phyloP scores from a whole-genome alignment of 2,113 vertebrate genomes.

The Thalassarche chlororhynchos region DNA sequence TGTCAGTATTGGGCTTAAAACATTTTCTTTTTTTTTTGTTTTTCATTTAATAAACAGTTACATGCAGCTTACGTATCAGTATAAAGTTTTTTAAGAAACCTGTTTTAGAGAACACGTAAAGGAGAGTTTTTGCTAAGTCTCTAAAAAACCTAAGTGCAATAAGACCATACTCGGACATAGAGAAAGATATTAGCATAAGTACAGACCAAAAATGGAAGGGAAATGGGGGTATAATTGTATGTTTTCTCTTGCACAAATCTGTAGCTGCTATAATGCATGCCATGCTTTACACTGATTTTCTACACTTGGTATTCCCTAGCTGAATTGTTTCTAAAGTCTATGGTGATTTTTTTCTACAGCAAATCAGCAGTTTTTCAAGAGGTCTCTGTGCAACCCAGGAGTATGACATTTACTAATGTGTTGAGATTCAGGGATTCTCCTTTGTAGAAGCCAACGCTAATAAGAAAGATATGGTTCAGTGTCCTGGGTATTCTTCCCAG shows the following conservation, averaged over 20 bases:
- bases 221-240: not conserved
- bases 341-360: constrained; percentile 50
- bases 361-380: constrained; percentile 73
- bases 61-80: not conserved
- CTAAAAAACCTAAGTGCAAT: not conserved
- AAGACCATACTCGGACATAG: not conserved
- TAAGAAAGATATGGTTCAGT: constrained; percentile 78
- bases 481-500: constrained; percentile 75
- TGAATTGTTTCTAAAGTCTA: constrained; percentile 62
- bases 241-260: not conserved
- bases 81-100: not conserved
- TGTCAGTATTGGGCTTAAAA: not conserved
- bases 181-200: not conserved
- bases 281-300: constrained; percentile 57
- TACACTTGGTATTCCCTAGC: constrained; percentile 59
- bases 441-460: constrained; percentile 72
- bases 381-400: constrained; percentile 56
- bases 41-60: not conserved
- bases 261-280: constrained; percentile 27
- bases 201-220: not conserved
- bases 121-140: not conserved
- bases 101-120: not conserved
- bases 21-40: not conserved
- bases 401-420: constrained; percentile 75
- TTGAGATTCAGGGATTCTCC: constrained; percentile 71